Evolutionary conservation across 2,797 vertebrate species (phyloP), one percentile per base, ranked within the genome.

Genomic region (Loris lydekkerianus): DNA sequence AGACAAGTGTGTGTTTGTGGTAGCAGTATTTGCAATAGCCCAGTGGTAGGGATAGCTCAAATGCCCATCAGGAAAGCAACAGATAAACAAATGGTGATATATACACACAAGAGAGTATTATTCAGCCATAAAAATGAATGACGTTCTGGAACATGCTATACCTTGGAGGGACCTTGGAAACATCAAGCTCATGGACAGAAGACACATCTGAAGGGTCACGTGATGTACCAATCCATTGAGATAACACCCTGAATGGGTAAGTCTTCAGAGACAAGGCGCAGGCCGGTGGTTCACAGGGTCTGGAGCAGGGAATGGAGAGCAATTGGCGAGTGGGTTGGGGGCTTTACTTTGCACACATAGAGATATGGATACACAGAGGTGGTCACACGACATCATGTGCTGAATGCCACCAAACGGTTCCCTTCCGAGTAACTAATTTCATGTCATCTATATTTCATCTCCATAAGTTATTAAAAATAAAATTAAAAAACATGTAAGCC

Each of bases 381-480:
- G 11, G 31, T 37, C 17, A 11, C 8, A 3, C 0, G 9, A 53
- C 58, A 37, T 37, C 7, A 13, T 49, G 0, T 31, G 7, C 15
- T 11, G 49, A 31, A 84, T 21, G 11, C 43, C 63, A 67, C 82
- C 69, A 14, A 69, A 25, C 18, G 10, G 21, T 25, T 85, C 14
- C 18, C 63, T 82, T 82, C 29, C 21, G 43, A 84, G 31, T 69
- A 46, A 21, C 69, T 34, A 31, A 23, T 53, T 84, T 65, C 49
- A 34, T 53, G 11, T 31, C 25, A 9, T 25, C 18, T 27, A 27
- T 13, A 34, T 72, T 73, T 63, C 31, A 49, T 29, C 78, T 61
- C n/a, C 53, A 23, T 31, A 75, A 63, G 21, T 75, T 53, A 37
- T 53, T 63, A 8, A 78, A 78, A 53, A 21, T 27, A 31, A 11